Evolutionary conservation across 2,888 invertebrate species (phyloP).

Genomic region (Metallyticus violacea): DNA sequence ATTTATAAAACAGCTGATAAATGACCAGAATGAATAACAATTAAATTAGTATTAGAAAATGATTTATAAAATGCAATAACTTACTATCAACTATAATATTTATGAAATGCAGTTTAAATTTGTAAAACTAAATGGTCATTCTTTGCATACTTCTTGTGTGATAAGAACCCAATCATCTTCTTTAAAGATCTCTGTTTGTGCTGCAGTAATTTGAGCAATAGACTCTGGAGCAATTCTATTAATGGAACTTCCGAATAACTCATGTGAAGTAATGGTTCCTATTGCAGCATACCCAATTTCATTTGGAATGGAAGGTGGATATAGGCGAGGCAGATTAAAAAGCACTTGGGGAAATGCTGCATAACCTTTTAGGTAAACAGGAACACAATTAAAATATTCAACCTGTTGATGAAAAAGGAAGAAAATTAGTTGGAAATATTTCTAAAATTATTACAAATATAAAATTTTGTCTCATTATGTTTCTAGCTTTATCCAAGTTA

Average conservation of each 20-base stretch:
- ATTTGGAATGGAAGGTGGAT: conserved; percentile 36
- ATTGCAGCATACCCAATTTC: conserved; percentile 53
- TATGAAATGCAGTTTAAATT: too few relatives aligned
- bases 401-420: conserved; percentile 50
- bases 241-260: not conserved
- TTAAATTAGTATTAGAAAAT: too few relatives aligned
- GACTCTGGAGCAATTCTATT: not conserved
- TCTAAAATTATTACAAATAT: too few relatives aligned
- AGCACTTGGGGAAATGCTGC: conserved; percentile 60
- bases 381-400: conserved; percentile 53
- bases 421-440: not conserved
- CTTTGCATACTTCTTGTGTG: conserved; percentile 36
- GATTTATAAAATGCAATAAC: too few relatives aligned
- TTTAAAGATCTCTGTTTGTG: conserved; percentile 10
- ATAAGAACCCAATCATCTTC: conserved; percentile 44
- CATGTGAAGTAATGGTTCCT: not conserved
- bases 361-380: conserved; percentile 55
- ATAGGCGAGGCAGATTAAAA: conserved; percentile 50
- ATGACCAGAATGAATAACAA: too few relatives aligned
- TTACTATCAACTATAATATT: too few relatives aligned
- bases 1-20: too few relatives aligned
- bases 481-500: too few relatives aligned
- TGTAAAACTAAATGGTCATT: too few relatives aligned
- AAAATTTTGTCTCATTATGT: too few relatives aligned
- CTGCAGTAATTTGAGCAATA: not conserved